Conservation (phyloP, 1,140 invertebrate species). For the Sesamia nonagrioides region DNA sequence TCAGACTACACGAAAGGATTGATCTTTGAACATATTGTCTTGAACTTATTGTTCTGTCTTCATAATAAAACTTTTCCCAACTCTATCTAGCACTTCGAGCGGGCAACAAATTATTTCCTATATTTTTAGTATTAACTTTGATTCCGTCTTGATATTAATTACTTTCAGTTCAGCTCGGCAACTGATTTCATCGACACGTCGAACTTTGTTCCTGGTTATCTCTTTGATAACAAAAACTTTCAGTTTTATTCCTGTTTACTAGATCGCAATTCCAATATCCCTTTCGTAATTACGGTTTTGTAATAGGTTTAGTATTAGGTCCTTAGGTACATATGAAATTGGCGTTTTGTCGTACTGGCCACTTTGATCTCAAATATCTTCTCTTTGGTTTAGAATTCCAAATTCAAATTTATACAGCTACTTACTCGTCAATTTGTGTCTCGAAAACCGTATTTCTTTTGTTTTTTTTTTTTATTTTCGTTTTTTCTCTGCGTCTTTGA, state of each 20-base stretch:
- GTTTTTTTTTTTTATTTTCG: too few relatives aligned
- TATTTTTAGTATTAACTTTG: conserved; percentile 55
- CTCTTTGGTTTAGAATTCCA: too few relatives aligned
- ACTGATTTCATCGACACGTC: conserved; percentile 42
- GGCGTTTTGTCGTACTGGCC: too few relatives aligned
- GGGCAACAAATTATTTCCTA: conserved; percentile 53
- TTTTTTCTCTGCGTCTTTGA: too few relatives aligned
- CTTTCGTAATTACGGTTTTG: not conserved
- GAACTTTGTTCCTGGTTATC: conserved; percentile 23
- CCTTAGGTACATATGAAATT: not conserved
- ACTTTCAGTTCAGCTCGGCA: conserved; percentile 40
- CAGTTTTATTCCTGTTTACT: not conserved
- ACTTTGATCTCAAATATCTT: too few relatives aligned
- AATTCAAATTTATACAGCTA: too few relatives aligned
- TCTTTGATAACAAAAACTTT: conserved; percentile 17
- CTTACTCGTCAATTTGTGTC: too few relatives aligned
- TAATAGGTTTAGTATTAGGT: not conserved
- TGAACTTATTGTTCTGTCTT: not conserved
- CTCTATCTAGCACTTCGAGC: conserved; percentile 46
- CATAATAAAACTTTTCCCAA: not conserved
- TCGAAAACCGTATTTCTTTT: too few relatives aligned
- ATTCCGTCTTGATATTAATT: conserved; percentile 49
- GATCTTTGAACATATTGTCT: too few relatives aligned
- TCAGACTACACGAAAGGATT: too few relatives aligned
- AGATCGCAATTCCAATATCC: not conserved